Evolutionary conservation across 2,888 invertebrate species (phyloP).

Genomic region (Tipula lateralis): DNA sequence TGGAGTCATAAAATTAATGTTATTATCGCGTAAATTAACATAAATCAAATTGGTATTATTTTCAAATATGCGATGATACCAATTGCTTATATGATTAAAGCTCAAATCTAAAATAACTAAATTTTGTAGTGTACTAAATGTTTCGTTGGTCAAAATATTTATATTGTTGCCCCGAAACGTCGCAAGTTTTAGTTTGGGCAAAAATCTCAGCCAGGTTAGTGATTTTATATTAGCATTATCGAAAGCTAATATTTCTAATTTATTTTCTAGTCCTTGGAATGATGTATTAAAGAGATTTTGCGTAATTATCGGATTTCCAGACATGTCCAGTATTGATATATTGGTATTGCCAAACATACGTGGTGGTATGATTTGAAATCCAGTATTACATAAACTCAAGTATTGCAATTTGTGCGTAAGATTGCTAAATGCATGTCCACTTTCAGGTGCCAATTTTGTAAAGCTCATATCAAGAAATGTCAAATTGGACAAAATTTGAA

Average conservation of each 20-base stretch:
- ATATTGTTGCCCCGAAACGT: constrained; percentile 54
- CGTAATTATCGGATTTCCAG: constrained; percentile 51
- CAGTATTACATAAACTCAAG: constrained; percentile 51
- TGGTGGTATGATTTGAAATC: constrained; percentile 45
- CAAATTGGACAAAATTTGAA: constrained; percentile 43
- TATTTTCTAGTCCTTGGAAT: constrained; percentile 49
- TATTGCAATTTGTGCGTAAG: constrained; percentile 43
- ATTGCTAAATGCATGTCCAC: constrained; percentile 42
- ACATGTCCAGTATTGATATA: constrained; percentile 53
- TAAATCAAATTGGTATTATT: constrained; percentile 48
- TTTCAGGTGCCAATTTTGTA: constrained; percentile 44
- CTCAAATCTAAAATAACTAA: constrained; percentile 53
- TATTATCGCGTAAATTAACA: constrained; percentile 53
- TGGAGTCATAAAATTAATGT: constrained; percentile 53
- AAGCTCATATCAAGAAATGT: constrained; percentile 48
- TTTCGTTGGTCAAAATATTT: constrained; percentile 40
- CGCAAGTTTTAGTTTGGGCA: constrained; percentile 50
- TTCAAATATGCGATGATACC: constrained; percentile 51
- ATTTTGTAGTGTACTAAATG: constrained; percentile 45
- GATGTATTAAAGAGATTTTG: constrained; percentile 41
- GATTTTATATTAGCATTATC: constrained; percentile 48
- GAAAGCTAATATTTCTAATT: constrained; percentile 51
- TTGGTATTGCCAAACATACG: constrained; percentile 49
- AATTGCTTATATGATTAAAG: constrained; percentile 54
- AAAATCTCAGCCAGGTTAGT: constrained; percentile 46